Evolutionary conservation across 35 echinoderm and acorn worm genomes (phyloP).

Genomic region (Lytechinus variegatus): DNA sequence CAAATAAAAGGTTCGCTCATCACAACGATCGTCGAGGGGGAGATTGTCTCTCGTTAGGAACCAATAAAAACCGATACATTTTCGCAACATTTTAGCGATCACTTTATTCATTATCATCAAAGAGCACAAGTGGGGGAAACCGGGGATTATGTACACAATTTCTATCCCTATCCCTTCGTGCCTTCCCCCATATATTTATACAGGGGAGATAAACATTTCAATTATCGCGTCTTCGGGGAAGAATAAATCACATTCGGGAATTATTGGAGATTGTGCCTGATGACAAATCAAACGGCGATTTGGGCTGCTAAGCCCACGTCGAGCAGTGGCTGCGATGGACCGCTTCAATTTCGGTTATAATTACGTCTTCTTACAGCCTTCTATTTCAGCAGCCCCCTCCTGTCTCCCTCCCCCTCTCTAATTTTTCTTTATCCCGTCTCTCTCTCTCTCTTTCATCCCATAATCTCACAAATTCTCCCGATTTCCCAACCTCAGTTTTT

Average conservation of each 20-base stretch:
- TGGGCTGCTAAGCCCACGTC: neutral
- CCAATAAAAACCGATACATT: neutral
- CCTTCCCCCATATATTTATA: constrained; percentile 15
- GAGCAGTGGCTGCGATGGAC: neutral
- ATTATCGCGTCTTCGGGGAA: constrained; percentile 16
- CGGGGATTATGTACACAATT: neutral
- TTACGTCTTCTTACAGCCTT: neutral
- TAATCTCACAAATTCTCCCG: neutral
- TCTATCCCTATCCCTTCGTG: neutral
- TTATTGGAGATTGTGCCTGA: constrained; percentile 5
- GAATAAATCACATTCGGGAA: constrained; percentile 28
- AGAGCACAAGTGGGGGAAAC: neutral
- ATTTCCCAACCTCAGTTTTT: neutral
- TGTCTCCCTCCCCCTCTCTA: neutral
- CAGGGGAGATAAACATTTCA: constrained; percentile 50
- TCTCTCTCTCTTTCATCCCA: neutral
- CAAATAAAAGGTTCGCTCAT: neutral
- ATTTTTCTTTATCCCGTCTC: neutral
- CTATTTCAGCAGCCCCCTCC: neutral
- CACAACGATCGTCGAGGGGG: neutral
- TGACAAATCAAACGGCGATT: constrained; percentile 29
- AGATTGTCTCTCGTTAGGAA: neutral
- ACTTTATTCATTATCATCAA: neutral
- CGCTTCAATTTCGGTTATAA: neutral
- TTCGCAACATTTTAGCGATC: neutral